These are phyloP conservation scores for Ylistrum balloti DNA, from an alignment of 1,140 invertebrate species.

Conservation along the genomic window DNA sequence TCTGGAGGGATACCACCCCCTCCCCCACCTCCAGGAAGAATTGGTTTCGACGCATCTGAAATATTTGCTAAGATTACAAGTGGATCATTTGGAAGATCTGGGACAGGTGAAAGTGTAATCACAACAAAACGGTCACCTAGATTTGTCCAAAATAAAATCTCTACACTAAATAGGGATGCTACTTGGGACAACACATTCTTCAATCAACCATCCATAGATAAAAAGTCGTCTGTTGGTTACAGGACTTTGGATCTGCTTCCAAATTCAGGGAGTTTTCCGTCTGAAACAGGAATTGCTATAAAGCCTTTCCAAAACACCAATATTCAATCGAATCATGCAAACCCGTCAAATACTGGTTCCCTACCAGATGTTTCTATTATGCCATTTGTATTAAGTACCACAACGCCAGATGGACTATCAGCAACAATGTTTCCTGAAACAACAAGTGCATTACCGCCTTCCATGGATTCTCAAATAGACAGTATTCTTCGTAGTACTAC, in stretches of 20 bases:
- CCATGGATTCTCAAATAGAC: no score
- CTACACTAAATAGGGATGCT: background rate
- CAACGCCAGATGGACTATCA: background rate
- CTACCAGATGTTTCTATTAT: background rate
- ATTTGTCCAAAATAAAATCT: background rate
- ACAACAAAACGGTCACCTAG: background rate
- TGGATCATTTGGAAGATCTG: background rate
- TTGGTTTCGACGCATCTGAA: background rate
- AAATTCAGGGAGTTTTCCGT: background rate
- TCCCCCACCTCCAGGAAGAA: background rate
- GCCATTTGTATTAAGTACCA: background rate
- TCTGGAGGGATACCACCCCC: background rate
- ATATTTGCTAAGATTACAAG: background rate
- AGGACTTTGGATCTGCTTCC: background rate
- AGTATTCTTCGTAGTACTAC: background rate
- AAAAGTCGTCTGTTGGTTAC: background rate
- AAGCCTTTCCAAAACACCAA: background rate
- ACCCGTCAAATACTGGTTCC: background rate
- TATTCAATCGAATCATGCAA: background rate
- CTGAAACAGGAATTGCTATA: background rate
- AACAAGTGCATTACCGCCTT: background rate
- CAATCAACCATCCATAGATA: background rate
- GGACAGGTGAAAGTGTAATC: background rate
- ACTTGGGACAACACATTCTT: background rate
- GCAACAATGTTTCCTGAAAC: background rate